Base-by-base conservation (phyloP, 2,888 invertebrate genomes). In the Andrena bicolor region DNA sequence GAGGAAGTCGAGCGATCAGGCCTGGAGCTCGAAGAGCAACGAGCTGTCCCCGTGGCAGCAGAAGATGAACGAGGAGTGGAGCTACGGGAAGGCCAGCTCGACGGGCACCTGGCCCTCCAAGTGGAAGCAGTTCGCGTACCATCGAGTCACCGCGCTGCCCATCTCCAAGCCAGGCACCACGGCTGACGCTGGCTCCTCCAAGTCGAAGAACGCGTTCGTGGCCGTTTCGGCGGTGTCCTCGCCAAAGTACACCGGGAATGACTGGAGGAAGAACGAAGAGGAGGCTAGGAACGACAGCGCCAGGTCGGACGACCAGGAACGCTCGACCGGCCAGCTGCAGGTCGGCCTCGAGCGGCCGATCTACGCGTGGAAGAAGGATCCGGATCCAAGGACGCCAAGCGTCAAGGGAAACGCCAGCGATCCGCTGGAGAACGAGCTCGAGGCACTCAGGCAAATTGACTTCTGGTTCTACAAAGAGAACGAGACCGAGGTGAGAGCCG, bases 51-150 rank as follows among this genome's bases (percentile, higher is more conserved):
- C 83, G 1, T 88, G 87, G 86, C 77, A 83, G 5, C 77, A 73
- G 30, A 88, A 86, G 68, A 79, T 82, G 4, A 82, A 79, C 69
- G 90, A 85, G 66, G 89, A 92, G 23, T 92, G 92, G 92, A 91
- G 84, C 41, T 84, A 88, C 30, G 85, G 81, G 48, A 82, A 86
- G 2, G 49, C 72, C 2, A 76, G 78, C 13, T 53, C 75, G 4
- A 70, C 76, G 82, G 49, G 87, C 79, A 26, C 88, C 84, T 92
- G 92, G 93, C 90, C 92, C 0, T 74, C 88, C 13, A 93, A 92
- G 71, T 93, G 93, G 93, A 92, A 93, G 63, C 93, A 93, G 74
- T 93, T 93, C 75, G 91, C 92, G 0, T 93, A 93, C 68, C 93
- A 93, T 82, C 89, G 91, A 51, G 92, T 93, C 0, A 92, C 92